phyloP scores from a whole-genome alignment of 2,797 vertebrate species.

The Crenuchus spilurus region DNA sequence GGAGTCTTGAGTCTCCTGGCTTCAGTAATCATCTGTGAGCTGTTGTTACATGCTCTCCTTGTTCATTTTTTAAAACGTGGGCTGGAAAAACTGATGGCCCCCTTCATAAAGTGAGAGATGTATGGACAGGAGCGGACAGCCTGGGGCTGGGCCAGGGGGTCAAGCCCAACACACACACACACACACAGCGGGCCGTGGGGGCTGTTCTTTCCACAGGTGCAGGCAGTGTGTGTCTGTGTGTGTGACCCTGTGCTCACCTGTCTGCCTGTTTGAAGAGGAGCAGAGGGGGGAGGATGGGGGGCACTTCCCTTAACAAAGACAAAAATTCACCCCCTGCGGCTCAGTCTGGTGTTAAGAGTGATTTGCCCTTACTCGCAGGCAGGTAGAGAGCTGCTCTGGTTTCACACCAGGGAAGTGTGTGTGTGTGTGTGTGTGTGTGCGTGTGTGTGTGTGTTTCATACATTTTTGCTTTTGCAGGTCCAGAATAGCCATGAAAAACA shows the following conservation, averaged over 20 bases:
- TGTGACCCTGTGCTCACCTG: constrained; percentile 59
- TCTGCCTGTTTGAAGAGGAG: constrained; percentile 56
- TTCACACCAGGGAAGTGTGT: constrained; percentile 67
- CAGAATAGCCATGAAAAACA: neutral
- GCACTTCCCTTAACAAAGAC: constrained; percentile 70
- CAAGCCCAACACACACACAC: constrained; percentile 20
- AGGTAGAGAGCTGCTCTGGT: constrained; percentile 67
- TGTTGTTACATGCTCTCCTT: constrained; percentile 52
- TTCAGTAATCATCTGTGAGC: constrained; percentile 47
- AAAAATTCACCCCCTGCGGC: constrained; percentile 66
- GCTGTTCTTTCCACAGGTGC: constrained; percentile 56
- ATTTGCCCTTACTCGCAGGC: constrained; percentile 69
- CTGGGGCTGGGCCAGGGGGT: constrained; percentile 49
- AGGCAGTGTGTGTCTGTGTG: constrained; percentile 49
- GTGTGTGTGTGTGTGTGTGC: constrained; percentile 11
- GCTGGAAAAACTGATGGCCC: constrained; percentile 25
- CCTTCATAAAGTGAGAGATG: constrained; percentile 47
- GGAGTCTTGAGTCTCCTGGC: constrained; percentile 27
- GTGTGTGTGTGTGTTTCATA: constrained; percentile 51
- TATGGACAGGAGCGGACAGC: constrained; percentile 46
- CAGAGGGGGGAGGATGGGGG: constrained; percentile 48
- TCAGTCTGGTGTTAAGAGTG: constrained; percentile 65
- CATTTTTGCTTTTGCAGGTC: neutral
- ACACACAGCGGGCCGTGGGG: constrained; percentile 14
- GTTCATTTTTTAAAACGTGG: neutral